A percentile compares a stretch with the other conserved stretches of the same genome.
phyloP scores from a whole-genome alignment of 2,113 vertebrate genomes.

The Bubalus kerabau region DNA sequence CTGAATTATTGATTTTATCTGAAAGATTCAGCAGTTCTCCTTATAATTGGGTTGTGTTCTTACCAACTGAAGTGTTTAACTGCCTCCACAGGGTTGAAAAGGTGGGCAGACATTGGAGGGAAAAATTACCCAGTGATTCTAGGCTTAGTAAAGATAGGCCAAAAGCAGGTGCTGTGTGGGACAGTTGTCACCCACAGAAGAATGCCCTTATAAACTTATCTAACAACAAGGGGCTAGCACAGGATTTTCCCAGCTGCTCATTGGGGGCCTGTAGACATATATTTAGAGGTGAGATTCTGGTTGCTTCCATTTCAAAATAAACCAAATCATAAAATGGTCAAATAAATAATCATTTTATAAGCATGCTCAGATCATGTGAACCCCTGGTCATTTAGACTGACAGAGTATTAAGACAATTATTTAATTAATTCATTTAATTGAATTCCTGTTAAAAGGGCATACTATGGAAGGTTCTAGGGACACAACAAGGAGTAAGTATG shows the following conservation, averaged over 20 bases:
- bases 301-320: constrained; percentile 23
- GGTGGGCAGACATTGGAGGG: background rate
- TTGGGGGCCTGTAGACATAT: background rate
- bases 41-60: constrained; percentile 18
- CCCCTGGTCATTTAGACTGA: background rate
- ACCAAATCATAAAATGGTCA: background rate
- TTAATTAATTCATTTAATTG: background rate
- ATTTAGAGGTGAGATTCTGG: background rate
- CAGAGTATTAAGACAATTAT: background rate
- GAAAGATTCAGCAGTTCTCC: background rate
- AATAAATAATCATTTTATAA: background rate
- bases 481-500: background rate
- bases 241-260: background rate
- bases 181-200: background rate
- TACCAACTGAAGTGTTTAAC: constrained; percentile 39
- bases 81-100: constrained; percentile 19
- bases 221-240: background rate
- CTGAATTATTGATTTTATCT: constrained; percentile 23
- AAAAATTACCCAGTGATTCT: constrained; percentile 49
- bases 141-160: background rate
- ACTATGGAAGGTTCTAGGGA: background rate
- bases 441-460: background rate
- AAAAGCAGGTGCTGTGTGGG: background rate
- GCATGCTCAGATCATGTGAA: background rate
- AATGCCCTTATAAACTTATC: constrained; percentile 14